Evolutionary conservation across 2,888 invertebrate species (phyloP).

Genomic region (Caenorhabditis drosophilae): DNA sequence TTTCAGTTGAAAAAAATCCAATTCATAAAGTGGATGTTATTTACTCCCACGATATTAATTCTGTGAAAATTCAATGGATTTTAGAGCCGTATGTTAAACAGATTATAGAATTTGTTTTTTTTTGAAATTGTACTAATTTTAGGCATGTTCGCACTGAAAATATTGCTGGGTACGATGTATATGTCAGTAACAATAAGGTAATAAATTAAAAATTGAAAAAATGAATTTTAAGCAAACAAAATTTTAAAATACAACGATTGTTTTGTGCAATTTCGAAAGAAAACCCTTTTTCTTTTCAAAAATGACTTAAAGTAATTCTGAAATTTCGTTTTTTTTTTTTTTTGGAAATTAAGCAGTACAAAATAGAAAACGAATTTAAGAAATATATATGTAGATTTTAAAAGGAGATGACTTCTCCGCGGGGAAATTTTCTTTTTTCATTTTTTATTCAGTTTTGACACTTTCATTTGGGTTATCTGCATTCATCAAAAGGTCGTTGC

Average conservation of each 20-base stretch:
- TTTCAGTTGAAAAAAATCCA: conserved; percentile 59
- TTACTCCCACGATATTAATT: conserved; percentile 65
- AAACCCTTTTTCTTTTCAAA: too few relatives aligned
- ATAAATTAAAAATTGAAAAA: neutral
- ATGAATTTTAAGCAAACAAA: neutral
- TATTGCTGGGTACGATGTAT: conserved; percentile 65
- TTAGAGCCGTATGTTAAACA: conserved; percentile 53
- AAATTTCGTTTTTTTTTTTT: too few relatives aligned
- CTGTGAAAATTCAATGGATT: conserved; percentile 67
- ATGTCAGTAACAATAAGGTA: conserved; percentile 61
- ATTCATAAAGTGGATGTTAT: conserved; percentile 67
- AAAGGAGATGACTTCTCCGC: too few relatives aligned
- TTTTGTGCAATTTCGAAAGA: too few relatives aligned
- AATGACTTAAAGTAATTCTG: too few relatives aligned
- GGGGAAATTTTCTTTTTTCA: too few relatives aligned
- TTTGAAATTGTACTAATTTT: conserved; percentile 11
- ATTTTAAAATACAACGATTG: neutral
- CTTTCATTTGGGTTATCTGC: too few relatives aligned
- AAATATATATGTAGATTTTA: too few relatives aligned
- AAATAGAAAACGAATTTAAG: neutral
- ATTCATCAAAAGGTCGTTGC: too few relatives aligned
- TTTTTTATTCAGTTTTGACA: too few relatives aligned
- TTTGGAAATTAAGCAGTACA: conserved; percentile 3
- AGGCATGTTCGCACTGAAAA: conserved; percentile 47
- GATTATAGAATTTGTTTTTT: neutral